Conservation (phyloP, 2,888 invertebrate species). For the Yponomeuta malinellus region DNA sequence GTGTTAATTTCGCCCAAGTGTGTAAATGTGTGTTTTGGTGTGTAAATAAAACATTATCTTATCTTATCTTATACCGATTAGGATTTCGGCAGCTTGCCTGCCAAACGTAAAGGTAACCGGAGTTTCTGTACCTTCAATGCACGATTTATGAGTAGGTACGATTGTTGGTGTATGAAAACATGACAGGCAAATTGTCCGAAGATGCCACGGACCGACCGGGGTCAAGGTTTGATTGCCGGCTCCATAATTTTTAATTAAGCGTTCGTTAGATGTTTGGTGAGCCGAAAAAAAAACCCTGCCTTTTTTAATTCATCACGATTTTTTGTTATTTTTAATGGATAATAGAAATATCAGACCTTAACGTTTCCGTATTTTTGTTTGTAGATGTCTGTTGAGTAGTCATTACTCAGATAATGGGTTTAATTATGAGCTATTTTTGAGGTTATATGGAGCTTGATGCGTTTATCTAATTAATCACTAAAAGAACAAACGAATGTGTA, state of each 20-base stretch:
- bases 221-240: not conserved
- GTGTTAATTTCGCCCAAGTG: too few species aligned
- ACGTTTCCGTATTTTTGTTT: not conserved
- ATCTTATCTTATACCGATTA: too few species aligned
- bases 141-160: not conserved
- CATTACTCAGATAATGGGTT: not conserved
- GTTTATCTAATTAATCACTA: not conserved
- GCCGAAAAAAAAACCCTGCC: not conserved
- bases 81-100: too few species aligned
- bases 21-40: too few species aligned
- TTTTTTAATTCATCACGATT: constrained; percentile 7
- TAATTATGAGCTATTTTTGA: not conserved
- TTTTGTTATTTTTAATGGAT: not conserved
- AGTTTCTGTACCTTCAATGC: not conserved
- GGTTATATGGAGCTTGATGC: not conserved
- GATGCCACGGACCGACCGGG: not conserved
- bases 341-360: not conserved
- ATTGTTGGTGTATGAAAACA: not conserved
- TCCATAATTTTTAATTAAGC: constrained; percentile 6
- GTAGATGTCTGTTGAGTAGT: not conserved
- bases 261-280: not conserved
- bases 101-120: not conserved
- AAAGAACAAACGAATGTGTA: too few species aligned
- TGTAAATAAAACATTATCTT: too few species aligned
- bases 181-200: constrained; percentile 8